Evolutionary conservation across 35 echinoderm and acorn worm genomes (phyloP), one percentile per base, ranked within the genome.

Genomic region (Heliocidaris tuberculata): DNA sequence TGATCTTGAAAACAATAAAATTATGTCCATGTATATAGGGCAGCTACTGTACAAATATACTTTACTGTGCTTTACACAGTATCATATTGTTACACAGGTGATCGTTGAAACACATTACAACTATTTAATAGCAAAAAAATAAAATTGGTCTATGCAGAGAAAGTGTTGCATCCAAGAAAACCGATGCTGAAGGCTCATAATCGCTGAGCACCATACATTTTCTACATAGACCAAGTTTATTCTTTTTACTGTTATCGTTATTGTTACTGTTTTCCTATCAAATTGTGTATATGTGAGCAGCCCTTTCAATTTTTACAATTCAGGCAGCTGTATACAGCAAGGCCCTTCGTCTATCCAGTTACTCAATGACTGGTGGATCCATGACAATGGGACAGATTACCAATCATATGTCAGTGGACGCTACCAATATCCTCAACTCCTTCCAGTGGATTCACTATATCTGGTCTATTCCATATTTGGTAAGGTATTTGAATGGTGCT

Each of bases 361-460:
- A 90, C 89, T 95, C 98, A 2, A 97, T 99, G 31, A 95, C 92
- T 27, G 96, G 98, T 60, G 98, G 98, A 7, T 48, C 85, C 21
- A 99, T 99, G 98, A 99, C 98, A 8, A 97, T 96, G 59, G 98
- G 98, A 42, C 96, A 99, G 94, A 97, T 99, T 16, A 97, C 98
- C 91, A 99, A 99, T 85, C 98, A 97, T 65, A 99, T 99, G 95
- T 99, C 98, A 49, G 97, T 97, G 27, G 98, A 99, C 93, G 96
- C 98, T 6, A 93, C 93, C 19, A 97, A 96, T 92, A 90, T 99
- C 13, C 93, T 97, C 9, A 96, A 96, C 85, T 95, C 94, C 0
- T 94, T 97, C 30, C 97, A 99, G 85, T 99, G 96, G 94, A 78
- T 96, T 13, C 97, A 97, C 60, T 97, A 97, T 52, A 48, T 96